These are phyloP conservation scores for Psococerastis gibbosa DNA, from an alignment of 2,888 invertebrate species.

Conservation along the genomic window DNA sequence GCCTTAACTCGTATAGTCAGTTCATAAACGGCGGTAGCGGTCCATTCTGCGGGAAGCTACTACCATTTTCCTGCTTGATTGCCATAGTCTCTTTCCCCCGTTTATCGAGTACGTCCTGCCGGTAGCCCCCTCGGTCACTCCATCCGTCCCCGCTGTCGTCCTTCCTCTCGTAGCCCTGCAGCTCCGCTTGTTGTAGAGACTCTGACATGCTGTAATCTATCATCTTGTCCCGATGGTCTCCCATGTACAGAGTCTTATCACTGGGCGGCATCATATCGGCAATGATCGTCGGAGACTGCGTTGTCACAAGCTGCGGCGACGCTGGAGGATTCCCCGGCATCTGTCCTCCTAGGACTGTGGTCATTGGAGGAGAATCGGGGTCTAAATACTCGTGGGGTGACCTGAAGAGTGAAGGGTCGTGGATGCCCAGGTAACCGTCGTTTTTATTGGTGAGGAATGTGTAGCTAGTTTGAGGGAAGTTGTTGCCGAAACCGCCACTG, in stretches of 20 bases:
- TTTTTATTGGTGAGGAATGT: constrained; percentile 4
- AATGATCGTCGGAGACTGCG: constrained; percentile 4
- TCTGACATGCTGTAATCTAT: not conserved
- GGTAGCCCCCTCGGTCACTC: not conserved
- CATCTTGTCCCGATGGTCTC: constrained; percentile 3
- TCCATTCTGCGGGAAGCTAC: not conserved
- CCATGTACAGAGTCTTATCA: not conserved
- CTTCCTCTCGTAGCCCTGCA: constrained; percentile 2
- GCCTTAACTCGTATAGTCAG: constrained; percentile 6
- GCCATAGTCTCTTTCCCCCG: not conserved
- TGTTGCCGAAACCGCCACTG: not conserved
- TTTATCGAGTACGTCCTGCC: not conserved
- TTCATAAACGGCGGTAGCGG: constrained; percentile 8
- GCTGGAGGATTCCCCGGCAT: not conserved
- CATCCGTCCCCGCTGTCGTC: not conserved
- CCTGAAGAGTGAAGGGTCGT: not conserved
- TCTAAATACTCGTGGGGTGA: constrained; percentile 7
- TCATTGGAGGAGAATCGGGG: constrained; percentile 1
- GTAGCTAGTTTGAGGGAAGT: constrained; percentile 2
- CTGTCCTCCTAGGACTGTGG: not conserved
- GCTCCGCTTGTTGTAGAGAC: not conserved
- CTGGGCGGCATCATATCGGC: not conserved
- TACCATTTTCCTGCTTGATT: constrained; percentile 6
- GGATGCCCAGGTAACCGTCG: not conserved
- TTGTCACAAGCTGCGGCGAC: not conserved